Percentiles rank a stretch among this genome's conserved stretches.
phyloP scores from a whole-genome alignment of 1,140 invertebrate genomes.

The Laupala kohalensis region DNA sequence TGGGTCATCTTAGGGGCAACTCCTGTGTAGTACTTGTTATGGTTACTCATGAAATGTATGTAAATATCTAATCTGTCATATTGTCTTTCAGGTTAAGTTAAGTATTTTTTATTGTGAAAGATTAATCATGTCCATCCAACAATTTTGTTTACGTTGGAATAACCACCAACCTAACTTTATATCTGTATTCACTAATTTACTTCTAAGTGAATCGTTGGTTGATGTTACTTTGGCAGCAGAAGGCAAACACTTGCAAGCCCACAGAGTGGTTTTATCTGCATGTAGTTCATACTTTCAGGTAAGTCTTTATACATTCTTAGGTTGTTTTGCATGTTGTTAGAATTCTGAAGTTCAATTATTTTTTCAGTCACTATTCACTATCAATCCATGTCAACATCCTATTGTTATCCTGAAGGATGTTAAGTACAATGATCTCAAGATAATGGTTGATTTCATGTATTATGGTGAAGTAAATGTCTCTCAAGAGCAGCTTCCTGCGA shows the following conservation, averaged over 20 bases:
- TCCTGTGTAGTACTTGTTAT: too few relatives aligned
- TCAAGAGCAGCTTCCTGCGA: conserved; percentile 70
- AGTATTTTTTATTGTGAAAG: too few relatives aligned
- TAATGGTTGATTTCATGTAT: conserved; percentile 86
- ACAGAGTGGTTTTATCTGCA: conserved; percentile 73
- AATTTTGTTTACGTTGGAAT: conserved; percentile 79
- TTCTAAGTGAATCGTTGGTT: conserved; percentile 67
- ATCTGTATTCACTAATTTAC: conserved; percentile 64
- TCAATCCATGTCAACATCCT: conserved; percentile 78
- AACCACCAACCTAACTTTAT: conserved; percentile 82
- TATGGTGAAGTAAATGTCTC: conserved; percentile 83
- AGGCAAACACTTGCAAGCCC: conserved; percentile 67
- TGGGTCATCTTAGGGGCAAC: too few relatives aligned
- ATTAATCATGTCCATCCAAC: conserved; percentile 37
- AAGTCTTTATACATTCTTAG: conserved; percentile 20
- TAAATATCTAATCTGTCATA: too few relatives aligned
- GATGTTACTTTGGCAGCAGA: conserved; percentile 79
- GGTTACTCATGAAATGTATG: too few relatives aligned
- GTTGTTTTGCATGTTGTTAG: background rate
- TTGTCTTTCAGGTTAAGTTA: too few relatives aligned
- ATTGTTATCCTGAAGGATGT: conserved; percentile 84
- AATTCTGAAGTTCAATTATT: conserved; percentile 1
- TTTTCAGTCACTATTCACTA: conserved; percentile 54
- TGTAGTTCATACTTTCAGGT: conserved; percentile 80
- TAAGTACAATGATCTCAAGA: conserved; percentile 68